Conservation (phyloP, 2,113 vertebrate species). For the Podiceps cristatus region DNA sequence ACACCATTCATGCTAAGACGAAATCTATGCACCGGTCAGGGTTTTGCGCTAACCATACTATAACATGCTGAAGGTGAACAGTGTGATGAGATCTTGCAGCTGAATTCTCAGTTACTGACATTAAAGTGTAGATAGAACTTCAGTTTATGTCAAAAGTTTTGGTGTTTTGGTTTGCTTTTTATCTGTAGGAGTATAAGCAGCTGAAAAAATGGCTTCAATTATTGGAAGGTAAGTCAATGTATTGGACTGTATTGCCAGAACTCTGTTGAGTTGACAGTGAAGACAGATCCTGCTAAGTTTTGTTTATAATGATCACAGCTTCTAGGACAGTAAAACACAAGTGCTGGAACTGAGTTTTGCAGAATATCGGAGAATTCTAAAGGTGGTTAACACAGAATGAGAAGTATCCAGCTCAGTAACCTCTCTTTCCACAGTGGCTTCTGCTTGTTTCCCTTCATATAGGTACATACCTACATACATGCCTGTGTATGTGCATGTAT, state of each 20-base stretch:
- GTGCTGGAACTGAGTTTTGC: background rate
- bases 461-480: accelerated
- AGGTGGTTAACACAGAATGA: background rate
- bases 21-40: background rate
- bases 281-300: background rate
- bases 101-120: background rate
- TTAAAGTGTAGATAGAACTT: background rate
- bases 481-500: accelerated
- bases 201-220: background rate
- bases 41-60: background rate
- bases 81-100: background rate
- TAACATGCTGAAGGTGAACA: background rate
- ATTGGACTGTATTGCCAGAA: background rate
- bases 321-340: background rate
- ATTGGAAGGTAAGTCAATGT: background rate
- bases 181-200: background rate
- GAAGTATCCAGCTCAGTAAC: background rate
- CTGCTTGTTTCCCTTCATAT: background rate
- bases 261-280: background rate
- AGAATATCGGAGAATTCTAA: background rate
- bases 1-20: background rate
- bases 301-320: background rate
- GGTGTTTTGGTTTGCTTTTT: background rate
- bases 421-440: background rate
- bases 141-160: background rate